phyloP scores from a whole-genome alignment of 2,888 invertebrate species.

The Phymatocera aterrima region DNA sequence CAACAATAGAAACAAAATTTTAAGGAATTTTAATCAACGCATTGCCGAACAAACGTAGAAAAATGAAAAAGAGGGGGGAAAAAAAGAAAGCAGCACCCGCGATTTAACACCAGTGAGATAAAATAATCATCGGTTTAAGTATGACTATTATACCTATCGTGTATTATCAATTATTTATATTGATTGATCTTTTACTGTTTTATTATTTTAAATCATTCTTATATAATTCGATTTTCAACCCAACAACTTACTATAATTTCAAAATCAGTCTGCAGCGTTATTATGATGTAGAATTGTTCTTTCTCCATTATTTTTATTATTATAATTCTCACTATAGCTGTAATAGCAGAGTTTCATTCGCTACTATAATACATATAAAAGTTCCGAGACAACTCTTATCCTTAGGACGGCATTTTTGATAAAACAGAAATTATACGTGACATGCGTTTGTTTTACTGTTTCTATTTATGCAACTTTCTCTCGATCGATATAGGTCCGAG shows the following conservation, averaged over 20 bases:
- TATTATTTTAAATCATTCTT: conserved; percentile 9
- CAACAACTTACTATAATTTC: conserved; percentile 6
- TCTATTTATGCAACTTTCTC: neutral
- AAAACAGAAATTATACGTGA: conserved; percentile 27
- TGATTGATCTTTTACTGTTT: conserved; percentile 22
- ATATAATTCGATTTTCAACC: neutral
- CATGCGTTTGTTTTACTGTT: conserved; percentile 9
- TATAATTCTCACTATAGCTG: neutral
- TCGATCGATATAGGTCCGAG: neutral
- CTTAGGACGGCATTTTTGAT: conserved; percentile 46
- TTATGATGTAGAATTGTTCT: neutral
- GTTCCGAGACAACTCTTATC: neutral
- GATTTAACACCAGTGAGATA: conserved; percentile 3
- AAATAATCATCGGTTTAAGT: too few species aligned
- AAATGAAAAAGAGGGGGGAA: neutral
- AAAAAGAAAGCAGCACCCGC: too few species aligned
- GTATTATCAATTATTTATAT: neutral
- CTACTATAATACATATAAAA: neutral
- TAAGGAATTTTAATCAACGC: too few species aligned
- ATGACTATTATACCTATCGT: too few species aligned
- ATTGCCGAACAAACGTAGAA: neutral
- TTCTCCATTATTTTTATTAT: neutral
- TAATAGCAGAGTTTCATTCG: neutral
- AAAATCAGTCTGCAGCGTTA: conserved; percentile 24
- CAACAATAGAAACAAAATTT: too few species aligned